A percentile compares a stretch with the other conserved stretches of the same genome.
Conservation (phyloP, 2,888 invertebrate species). For the Oeneis ivallda region DNA sequence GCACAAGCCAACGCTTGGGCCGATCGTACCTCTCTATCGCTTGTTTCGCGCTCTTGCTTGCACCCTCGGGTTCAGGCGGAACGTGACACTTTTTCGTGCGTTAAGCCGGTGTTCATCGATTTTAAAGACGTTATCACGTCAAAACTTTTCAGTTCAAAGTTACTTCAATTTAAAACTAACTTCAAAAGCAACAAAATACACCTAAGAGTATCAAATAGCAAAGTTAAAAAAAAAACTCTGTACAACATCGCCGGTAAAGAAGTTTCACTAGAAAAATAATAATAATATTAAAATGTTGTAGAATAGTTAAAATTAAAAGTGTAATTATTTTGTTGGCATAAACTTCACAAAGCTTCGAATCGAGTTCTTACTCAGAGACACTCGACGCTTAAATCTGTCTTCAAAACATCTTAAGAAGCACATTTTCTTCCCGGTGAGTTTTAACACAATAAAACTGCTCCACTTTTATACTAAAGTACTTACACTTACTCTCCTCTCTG, state of each 20-base stretch:
- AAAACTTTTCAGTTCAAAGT: background rate
- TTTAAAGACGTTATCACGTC: no score
- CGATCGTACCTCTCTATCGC: no score
- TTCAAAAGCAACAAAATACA: conserved; percentile 3
- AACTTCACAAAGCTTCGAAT: conserved; percentile 1
- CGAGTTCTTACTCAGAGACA: conserved; percentile 4
- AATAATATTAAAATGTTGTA: background rate
- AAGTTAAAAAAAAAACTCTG: background rate
- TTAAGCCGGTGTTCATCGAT: no score
- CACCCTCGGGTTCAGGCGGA: no score
- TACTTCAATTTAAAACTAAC: background rate
- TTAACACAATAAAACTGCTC: conserved; percentile 12
- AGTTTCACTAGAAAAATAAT: background rate
- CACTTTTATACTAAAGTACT: background rate
- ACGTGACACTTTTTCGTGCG: no score
- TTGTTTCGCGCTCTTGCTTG: no score
- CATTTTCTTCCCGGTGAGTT: conserved; percentile 15
- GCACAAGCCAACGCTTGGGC: no score
- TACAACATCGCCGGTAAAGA: no score
- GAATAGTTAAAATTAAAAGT: conserved; percentile 6
- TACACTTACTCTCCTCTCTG: background rate
- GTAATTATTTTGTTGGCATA: conserved; percentile 11
- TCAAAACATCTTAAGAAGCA: conserved; percentile 3
- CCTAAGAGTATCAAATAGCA: background rate
- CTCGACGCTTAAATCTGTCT: conserved; percentile 13